Evolutionary conservation across 2,888 invertebrate genomes (phyloP), one percentile per base, ranked within the genome.

Genomic region (Tridacna crocea): DNA sequence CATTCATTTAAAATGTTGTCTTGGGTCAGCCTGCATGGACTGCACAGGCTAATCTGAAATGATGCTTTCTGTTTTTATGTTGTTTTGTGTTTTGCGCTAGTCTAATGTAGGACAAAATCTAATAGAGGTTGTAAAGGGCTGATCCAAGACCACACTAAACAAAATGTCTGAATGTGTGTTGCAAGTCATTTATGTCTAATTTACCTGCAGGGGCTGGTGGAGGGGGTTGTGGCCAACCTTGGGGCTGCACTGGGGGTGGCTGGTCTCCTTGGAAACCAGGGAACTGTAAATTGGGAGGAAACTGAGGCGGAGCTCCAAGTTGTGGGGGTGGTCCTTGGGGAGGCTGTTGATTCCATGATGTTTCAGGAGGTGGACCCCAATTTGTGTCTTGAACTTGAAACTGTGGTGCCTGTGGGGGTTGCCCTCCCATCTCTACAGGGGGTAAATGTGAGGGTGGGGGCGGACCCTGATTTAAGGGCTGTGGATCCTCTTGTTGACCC

Each of bases 141-240:
- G n/a, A n/a, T n/a, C n/a, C n/a, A n/a, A n/a, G n/a, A n/a, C n/a
- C n/a, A n/a, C n/a, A n/a, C n/a, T n/a, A n/a, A n/a, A n/a, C n/a
- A n/a, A n/a, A n/a, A n/a, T n/a, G n/a, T n/a, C n/a, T n/a, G n/a
- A n/a, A n/a, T n/a, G n/a, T n/a, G n/a, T n/a, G n/a, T n/a, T n/a
- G n/a, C n/a, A n/a, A n/a, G n/a, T n/a, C n/a, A 36, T 36, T 2
- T 8, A 36, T 4, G 36, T 36, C 36, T 8, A 36, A 36, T 36
- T 36, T 55, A 83, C 72, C 82, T 84, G 84, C 80, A 77, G 72
- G 81, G 17, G 74, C 77, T 27, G 73, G 81, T 61, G 72, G 84
- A 73, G 27, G 86, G 24, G 76, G 79, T 77, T 76, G 84, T 63
- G 84, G 81, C 79, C 79, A 75, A 11, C 79, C 79, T 48, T 74